These are phyloP conservation scores for Nymphicus hollandicus DNA, from an alignment of 2,113 vertebrate genomes.

Conservation along the genomic window DNA sequence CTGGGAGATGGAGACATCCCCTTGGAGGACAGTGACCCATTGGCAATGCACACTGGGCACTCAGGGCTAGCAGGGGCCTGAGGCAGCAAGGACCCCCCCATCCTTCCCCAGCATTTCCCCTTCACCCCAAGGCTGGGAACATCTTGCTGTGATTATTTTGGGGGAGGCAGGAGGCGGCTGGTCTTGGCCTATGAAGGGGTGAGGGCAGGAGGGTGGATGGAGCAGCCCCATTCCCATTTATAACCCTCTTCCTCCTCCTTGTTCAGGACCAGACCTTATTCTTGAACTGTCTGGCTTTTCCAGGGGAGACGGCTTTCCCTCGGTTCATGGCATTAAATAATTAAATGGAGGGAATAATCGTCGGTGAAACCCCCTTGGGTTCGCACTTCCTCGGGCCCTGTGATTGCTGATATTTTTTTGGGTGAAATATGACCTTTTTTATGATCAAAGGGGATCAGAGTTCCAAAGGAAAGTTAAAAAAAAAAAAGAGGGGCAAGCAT, in stretches of 20 bases:
- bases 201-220: background rate
- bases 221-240: background rate
- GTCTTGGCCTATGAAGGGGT: background rate
- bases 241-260: constrained; percentile 7
- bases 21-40: background rate
- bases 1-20: background rate
- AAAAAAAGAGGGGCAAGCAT: background rate
- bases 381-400: constrained; percentile 63
- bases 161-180: background rate
- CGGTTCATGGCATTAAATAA: constrained; percentile 63
- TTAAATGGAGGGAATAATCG: constrained; percentile 70
- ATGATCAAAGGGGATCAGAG: constrained; percentile 75
- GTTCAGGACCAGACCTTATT: constrained; percentile 52
- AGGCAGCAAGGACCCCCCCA: background rate
- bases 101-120: background rate
- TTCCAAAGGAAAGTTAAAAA: constrained; percentile 52
- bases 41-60: rapidly evolving
- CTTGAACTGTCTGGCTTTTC: constrained; percentile 62
- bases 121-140: background rate
- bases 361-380: constrained; percentile 57
- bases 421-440: constrained; percentile 79
- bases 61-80: rapidly evolving
- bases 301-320: constrained; percentile 22
- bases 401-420: constrained; percentile 76
- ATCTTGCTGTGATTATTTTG: constrained; percentile 48